Evolutionary conservation across 2,888 invertebrate species (phyloP).

Genomic region (Sphecodes monilicornis): DNA sequence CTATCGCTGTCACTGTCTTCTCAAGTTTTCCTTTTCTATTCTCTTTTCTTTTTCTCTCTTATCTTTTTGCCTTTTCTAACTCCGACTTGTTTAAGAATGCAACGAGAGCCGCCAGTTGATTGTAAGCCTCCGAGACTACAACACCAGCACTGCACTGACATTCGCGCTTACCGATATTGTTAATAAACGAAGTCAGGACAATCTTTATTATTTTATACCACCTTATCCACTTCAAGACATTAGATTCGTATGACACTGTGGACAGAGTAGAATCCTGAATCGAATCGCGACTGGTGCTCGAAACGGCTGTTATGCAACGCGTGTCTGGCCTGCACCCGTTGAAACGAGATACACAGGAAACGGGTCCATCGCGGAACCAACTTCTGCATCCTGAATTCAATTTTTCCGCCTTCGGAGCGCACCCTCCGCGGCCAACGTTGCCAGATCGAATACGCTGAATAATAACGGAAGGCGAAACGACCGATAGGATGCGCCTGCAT

Average conservation of each 20-base stretch:
- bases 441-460: conserved; percentile 6
- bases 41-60: no score
- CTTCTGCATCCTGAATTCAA: conserved; percentile 6
- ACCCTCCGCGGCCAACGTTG: conserved; percentile 2
- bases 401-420: conserved; percentile 4
- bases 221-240: not conserved
- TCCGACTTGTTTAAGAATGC: no score
- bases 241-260: not conserved
- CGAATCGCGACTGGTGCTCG: not conserved
- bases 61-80: no score
- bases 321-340: conserved; percentile 9
- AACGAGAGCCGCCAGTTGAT: no score
- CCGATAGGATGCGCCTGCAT: conserved; percentile 7
- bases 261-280: not conserved
- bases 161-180: no score
- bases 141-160: no score
- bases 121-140: no score
- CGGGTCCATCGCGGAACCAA: conserved; percentile 23
- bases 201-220: no score
- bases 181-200: no score
- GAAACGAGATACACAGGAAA: conserved; percentile 31
- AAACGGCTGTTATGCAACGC: not conserved
- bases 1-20: no score
- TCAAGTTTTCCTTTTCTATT: no score
- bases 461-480: conserved; percentile 9